Conservation (phyloP, 2,888 invertebrate species). For the Drosophila prolongata region DNA sequence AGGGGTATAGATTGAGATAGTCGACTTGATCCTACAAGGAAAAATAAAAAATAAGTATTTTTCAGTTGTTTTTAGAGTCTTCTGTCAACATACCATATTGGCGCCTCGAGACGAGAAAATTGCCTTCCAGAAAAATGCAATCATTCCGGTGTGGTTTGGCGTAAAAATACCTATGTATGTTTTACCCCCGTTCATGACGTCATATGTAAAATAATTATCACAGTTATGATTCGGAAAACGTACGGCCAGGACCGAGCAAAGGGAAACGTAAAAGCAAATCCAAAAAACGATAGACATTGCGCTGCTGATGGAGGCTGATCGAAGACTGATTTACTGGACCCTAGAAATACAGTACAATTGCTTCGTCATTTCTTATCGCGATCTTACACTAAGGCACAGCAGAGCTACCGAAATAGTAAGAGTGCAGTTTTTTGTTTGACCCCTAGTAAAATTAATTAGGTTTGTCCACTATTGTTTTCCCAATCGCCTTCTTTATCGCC, state of each 20-base stretch:
- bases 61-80: too few relatives aligned
- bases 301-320: neutral
- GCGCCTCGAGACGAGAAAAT: neutral
- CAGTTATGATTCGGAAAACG: neutral
- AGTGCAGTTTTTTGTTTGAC: too few relatives aligned
- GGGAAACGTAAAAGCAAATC: neutral
- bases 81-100: neutral
- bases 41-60: too few relatives aligned
- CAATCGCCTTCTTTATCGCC: too few relatives aligned
- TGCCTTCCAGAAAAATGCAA: neutral
- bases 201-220: neutral
- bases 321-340: too few relatives aligned
- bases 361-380: too few relatives aligned
- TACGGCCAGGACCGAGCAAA: neutral
- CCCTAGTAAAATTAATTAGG: too few relatives aligned
- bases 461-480: too few relatives aligned
- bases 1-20: neutral
- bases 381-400: too few relatives aligned
- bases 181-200: too few relatives aligned
- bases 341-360: too few relatives aligned
- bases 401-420: too few relatives aligned
- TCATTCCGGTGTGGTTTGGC: neutral
- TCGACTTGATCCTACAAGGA: slow-evolving; percentile 5
- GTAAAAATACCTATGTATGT: neutral
- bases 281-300: neutral